Evolutionary conservation across 2,797 vertebrate genomes (phyloP).

Genomic region (Anableps anableps): DNA sequence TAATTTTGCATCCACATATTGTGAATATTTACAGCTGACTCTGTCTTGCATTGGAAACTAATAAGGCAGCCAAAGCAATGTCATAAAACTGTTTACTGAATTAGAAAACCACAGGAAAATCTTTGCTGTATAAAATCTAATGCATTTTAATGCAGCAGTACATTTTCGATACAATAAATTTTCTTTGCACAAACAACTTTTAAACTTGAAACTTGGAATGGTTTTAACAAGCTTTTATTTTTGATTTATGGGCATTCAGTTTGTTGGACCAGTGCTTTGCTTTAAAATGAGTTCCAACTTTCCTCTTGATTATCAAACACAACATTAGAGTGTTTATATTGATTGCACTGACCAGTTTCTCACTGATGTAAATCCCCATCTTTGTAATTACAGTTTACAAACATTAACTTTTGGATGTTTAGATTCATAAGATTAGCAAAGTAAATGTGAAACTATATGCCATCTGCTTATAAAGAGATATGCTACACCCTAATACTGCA

Average conservation of each 20-base stretch:
- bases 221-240: neutral
- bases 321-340: neutral
- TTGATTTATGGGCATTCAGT: neutral
- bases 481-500: neutral
- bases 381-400: neutral
- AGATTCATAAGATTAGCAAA: neutral
- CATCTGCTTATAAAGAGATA: neutral
- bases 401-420: neutral
- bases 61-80: neutral
- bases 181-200: neutral
- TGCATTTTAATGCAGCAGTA: neutral
- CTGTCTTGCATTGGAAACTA: neutral
- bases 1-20: neutral
- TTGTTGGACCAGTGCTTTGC: neutral
- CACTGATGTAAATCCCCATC: neutral
- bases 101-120: neutral
- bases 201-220: neutral
- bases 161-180: neutral
- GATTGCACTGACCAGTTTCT: neutral
- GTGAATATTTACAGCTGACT: neutral
- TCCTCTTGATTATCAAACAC: conserved; percentile 2
- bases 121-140: neutral
- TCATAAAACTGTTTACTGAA: neutral
- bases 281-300: conserved; percentile 1
- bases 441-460: neutral